These are phyloP conservation scores for Spodoptera frugiperda DNA, from an alignment of 1,140 invertebrate species.

Conservation along the genomic window DNA sequence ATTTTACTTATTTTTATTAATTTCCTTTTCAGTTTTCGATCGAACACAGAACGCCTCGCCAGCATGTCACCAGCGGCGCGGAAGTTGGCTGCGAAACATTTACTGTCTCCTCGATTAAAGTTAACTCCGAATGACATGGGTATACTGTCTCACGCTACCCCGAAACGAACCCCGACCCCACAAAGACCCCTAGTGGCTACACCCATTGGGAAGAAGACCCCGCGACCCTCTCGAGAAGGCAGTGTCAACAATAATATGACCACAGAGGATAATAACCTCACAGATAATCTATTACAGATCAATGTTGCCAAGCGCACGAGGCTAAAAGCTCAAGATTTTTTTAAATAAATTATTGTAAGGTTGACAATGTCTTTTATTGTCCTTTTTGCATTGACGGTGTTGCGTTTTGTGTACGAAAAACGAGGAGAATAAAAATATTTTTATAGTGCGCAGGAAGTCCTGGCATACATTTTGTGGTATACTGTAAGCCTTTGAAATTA, in stretches of 20 bases:
- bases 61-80: conserved; percentile 98
- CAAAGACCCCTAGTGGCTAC: conserved; percentile 72
- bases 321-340: conserved; percentile 89
- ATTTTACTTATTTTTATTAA: neutral
- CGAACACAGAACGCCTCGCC: conserved; percentile 92
- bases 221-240: conserved; percentile 53
- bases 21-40: conserved; percentile 81
- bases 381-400: neutral
- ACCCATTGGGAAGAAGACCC: conserved; percentile 58
- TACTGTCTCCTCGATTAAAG: conserved; percentile 81
- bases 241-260: conserved; percentile 54
- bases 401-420: too few relatives aligned
- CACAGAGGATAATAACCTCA: conserved; percentile 83
- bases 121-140: conserved; percentile 76
- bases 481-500: too few relatives aligned
- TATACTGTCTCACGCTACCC: conserved; percentile 75
- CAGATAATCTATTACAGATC: conserved; percentile 92
- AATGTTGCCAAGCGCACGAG: conserved; percentile 88
- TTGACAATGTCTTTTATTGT: conserved; percentile 3
- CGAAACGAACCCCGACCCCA: conserved; percentile 79
- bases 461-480: too few relatives aligned
- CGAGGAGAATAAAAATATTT: too few relatives aligned
- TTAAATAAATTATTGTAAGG: conserved; percentile 59
- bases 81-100: conserved; percentile 89
- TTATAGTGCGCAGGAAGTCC: too few relatives aligned